A percentile compares a stretch with the other conserved stretches of the same genome.
phyloP scores from a whole-genome alignment of 2,797 vertebrate species.

The Schizopygopsis malacanthus region DNA sequence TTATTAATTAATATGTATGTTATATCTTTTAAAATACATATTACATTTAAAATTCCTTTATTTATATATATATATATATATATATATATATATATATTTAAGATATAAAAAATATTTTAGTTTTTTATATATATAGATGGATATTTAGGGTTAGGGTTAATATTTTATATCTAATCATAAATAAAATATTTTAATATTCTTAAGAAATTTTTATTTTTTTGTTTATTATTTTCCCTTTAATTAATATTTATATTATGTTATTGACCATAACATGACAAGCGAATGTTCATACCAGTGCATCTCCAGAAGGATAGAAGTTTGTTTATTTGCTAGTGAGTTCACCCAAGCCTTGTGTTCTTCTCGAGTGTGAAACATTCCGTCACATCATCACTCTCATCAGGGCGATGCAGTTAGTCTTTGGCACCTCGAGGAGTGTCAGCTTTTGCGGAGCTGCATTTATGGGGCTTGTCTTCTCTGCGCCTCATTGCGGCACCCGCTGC shows the following conservation, averaged over 20 bases:
- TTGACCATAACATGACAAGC: not conserved
- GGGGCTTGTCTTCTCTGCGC: conserved; percentile 41
- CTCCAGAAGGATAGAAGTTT: not conserved
- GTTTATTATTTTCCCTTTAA: too few relatives aligned
- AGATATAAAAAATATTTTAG: too few relatives aligned
- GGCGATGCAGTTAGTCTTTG: conserved; percentile 42
- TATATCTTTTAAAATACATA: not conserved
- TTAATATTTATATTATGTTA: not conserved
- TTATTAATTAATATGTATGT: not conserved
- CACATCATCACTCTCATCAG: conserved; percentile 54
- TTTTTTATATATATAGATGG: too few relatives aligned
- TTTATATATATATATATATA: too few relatives aligned
- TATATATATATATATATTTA: too few relatives aligned
- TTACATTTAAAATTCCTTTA: too few relatives aligned
- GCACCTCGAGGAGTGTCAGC: conserved; percentile 39
- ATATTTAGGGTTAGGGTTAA: too few relatives aligned
- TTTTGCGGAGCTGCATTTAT: conserved; percentile 45
- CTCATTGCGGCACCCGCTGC: conserved; percentile 49
- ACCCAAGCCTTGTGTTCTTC: conserved; percentile 20
- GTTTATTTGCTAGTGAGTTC: conserved; percentile 31
- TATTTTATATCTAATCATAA: too few relatives aligned
- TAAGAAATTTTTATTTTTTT: too few relatives aligned
- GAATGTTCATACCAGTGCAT: not conserved
- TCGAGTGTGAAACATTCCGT: conserved; percentile 28
- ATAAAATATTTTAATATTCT: too few relatives aligned